Conservation (phyloP, 2,797 vertebrate species). For the Lophotriccus pileatus region DNA sequence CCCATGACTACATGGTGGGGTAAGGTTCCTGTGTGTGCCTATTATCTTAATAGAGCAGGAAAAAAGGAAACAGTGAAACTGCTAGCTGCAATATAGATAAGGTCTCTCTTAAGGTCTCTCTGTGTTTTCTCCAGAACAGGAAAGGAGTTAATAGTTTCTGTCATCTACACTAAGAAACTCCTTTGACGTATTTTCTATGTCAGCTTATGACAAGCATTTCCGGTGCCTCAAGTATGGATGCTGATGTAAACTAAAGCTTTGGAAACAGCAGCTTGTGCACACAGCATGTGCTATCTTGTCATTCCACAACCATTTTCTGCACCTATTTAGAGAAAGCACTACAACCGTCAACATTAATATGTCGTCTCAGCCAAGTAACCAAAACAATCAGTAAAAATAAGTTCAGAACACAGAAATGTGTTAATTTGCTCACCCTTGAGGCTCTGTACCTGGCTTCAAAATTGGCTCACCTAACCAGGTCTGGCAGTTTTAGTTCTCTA, state of each 20-base stretch:
- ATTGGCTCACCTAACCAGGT: not conserved
- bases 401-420: not conserved
- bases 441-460: not conserved
- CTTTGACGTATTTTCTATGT: not conserved
- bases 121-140: not conserved
- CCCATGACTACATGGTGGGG: not conserved
- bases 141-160: not conserved
- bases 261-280: not conserved
- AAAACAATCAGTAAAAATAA: not conserved
- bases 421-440: not conserved
- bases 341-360: not conserved
- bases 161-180: not conserved
- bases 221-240: not conserved
- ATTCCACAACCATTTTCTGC: not conserved
- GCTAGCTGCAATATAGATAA: not conserved
- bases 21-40: accelerated
- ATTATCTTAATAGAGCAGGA: not conserved
- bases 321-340: not conserved
- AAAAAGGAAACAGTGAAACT: not conserved
- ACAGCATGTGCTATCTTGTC: not conserved
- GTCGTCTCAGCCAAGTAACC: not conserved
- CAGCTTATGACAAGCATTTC: not conserved
- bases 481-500: not conserved
- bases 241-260: not conserved
- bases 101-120: not conserved